Evolutionary conservation across 2,113 vertebrate genomes (phyloP), one percentile per base, ranked within the genome.

Genomic region (Rhinopithecus roxellana): DNA sequence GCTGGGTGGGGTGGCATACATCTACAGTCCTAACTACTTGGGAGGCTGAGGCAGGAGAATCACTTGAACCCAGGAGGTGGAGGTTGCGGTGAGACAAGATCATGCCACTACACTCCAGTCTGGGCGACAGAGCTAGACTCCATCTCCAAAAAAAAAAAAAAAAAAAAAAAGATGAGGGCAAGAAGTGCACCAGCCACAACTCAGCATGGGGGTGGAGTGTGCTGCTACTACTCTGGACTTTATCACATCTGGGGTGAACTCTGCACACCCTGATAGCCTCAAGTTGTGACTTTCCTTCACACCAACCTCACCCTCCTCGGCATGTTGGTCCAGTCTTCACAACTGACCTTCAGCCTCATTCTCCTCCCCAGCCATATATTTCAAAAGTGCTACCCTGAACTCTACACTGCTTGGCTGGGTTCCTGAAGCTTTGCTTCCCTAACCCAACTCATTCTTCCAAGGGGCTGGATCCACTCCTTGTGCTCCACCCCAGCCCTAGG

Each of bases 271-370:
- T 52, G 48, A 50, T 23, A 57, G 77, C 40, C 27, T 83, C 61
- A 13, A 67, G 20, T 70, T 80, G 27, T 1, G 6, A 89, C 30
- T 77, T 91, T 87, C 77, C 55, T 90, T n/a, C 59, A 18, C 4
- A 43, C 2, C 7, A 30, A 30, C 55, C 20, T 95, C 38, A 40
- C 55, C 17, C 40, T 92, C 30, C 72, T 88, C n/a, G n/a, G 12
- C 9, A 43, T n/a, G 25, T 85, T 59, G 22, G 61, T 40, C 11
- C 5, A 40, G 30, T 75, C 86, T 85, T 95, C 48, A 93, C 20
- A 93, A 89, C 11, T 91, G 80, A 93, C 82, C 74, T 92, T 89
- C 61, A 92, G 55, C 70, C 92, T 52, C n/a, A 27, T 75, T 87
- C 59, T n/a, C 40, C 10, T 86, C 45, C 50, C 64, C 17, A 57